Conservation (phyloP, 2,888 invertebrate species). For the Thymelicus sylvestris region DNA sequence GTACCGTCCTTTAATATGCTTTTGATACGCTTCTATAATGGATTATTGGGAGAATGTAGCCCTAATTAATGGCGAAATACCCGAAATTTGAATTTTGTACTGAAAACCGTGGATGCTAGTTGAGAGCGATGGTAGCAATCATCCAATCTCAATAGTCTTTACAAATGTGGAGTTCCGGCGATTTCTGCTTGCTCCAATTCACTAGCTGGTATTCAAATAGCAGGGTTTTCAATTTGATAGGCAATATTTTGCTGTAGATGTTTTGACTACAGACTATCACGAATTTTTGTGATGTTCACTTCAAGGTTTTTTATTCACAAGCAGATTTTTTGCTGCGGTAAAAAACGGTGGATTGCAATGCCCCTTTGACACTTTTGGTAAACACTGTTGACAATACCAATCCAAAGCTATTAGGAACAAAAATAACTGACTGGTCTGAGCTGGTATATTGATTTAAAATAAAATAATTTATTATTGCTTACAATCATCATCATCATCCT, state of each 20-base stretch:
- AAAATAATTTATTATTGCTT: too few species aligned
- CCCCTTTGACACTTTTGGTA: too few species aligned
- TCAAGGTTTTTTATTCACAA: too few species aligned
- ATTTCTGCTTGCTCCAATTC: conserved; percentile 13
- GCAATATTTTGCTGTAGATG: conserved; percentile 1
- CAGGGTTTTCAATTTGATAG: conserved; percentile 4
- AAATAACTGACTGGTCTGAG: too few species aligned
- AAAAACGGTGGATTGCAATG: too few species aligned
- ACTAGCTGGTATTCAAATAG: conserved; percentile 4
- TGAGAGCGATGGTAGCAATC: conserved; percentile 11
- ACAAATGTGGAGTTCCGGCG: conserved; percentile 5
- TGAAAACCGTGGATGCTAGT: conserved; percentile 1
- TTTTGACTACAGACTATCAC: background rate
- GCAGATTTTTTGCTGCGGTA: too few species aligned
- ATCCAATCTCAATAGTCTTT: conserved; percentile 13
- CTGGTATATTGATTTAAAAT: too few species aligned
- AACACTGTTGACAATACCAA: too few species aligned
- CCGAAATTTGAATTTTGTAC: conserved; percentile 4
- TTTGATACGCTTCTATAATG: background rate
- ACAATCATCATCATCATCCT: too few species aligned
- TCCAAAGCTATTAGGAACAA: too few species aligned
- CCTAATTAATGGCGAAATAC: conserved; percentile 1
- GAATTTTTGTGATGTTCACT: too few species aligned
- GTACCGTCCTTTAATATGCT: too few species aligned
- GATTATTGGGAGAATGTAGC: background rate